Conservation (phyloP, 2,888 invertebrate genomes). For the Zele albiditarsus region DNA sequence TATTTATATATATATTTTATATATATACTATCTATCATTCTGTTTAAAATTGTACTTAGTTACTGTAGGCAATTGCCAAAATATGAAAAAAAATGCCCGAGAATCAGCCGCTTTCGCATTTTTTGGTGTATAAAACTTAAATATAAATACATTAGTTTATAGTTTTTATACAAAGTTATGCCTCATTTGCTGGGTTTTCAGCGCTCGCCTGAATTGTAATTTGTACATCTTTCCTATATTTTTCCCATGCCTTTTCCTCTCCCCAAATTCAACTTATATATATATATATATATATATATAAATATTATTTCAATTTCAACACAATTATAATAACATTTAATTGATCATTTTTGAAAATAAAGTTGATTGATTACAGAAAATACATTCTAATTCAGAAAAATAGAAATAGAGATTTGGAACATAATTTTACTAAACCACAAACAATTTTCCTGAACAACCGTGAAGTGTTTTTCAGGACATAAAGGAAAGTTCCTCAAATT, state of each 20-base stretch:
- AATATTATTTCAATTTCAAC: not conserved
- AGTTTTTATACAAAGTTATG: slow-evolving; percentile 70
- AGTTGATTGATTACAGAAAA: not conserved
- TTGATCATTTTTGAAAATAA: not conserved
- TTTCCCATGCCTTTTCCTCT: slow-evolving; percentile 51
- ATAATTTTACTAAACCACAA: not conserved
- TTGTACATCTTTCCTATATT: slow-evolving; percentile 51
- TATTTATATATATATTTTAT: slow-evolving; percentile 19
- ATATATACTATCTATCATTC: slow-evolving; percentile 23
- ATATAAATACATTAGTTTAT: slow-evolving; percentile 63
- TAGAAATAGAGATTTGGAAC: not conserved
- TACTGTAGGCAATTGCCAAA: slow-evolving; percentile 37
- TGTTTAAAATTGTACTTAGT: slow-evolving; percentile 35
- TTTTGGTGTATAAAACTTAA: slow-evolving; percentile 62
- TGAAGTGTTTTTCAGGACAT: not conserved
- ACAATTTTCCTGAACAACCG: not conserved
- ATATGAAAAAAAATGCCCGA: slow-evolving; percentile 51
- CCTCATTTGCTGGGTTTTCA: slow-evolving; percentile 57
- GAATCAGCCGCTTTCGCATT: slow-evolving; percentile 63
- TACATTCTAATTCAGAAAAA: not conserved
- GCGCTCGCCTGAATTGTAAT: slow-evolving; percentile 62
- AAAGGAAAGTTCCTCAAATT: slow-evolving; percentile 2
- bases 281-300: slow-evolving; percentile 50
- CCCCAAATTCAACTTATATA: slow-evolving; percentile 61
- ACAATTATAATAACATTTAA: not conserved